A percentile compares a stretch with the other conserved stretches of the same genome.
Conservation (phyloP, 2,113 vertebrate genomes). For the Aspiorhynchus laticeps region DNA sequence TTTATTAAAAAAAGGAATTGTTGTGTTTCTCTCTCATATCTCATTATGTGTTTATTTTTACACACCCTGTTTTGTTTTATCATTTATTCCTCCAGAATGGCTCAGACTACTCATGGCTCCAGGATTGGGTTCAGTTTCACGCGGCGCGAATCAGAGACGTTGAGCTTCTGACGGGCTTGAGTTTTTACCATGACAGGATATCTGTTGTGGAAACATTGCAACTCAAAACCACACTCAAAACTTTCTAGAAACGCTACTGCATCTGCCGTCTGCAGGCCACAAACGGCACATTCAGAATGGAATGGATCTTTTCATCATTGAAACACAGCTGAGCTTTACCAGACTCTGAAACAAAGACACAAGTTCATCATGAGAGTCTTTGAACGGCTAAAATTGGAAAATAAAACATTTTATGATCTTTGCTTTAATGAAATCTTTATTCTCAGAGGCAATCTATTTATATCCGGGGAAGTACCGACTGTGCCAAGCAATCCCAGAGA, state of each 20-base stretch:
- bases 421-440: not conserved
- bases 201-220: conserved; percentile 82
- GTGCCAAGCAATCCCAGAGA: not conserved
- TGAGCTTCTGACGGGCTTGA: conserved; percentile 90
- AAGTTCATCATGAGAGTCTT: not conserved
- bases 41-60: not conserved
- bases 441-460: not conserved
- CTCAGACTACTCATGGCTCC: conserved; percentile 75
- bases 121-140: conserved; percentile 84
- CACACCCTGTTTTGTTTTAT: not conserved
- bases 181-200: conserved; percentile 87
- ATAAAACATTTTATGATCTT: not conserved
- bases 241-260: conserved; percentile 59
- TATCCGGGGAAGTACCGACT: not conserved
- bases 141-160: conserved; percentile 86
- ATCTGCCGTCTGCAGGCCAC: not conserved
- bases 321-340: not conserved
- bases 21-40: not conserved
- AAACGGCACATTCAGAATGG: not conserved
- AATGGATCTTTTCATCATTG: not conserved
- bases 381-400: not conserved
- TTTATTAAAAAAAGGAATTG: not conserved
- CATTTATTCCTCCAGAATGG: conserved; percentile 68
- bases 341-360: not conserved
- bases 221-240: conserved; percentile 87